Conservation (phyloP, 2,888 invertebrate species). For the Mystacides longicornis region DNA sequence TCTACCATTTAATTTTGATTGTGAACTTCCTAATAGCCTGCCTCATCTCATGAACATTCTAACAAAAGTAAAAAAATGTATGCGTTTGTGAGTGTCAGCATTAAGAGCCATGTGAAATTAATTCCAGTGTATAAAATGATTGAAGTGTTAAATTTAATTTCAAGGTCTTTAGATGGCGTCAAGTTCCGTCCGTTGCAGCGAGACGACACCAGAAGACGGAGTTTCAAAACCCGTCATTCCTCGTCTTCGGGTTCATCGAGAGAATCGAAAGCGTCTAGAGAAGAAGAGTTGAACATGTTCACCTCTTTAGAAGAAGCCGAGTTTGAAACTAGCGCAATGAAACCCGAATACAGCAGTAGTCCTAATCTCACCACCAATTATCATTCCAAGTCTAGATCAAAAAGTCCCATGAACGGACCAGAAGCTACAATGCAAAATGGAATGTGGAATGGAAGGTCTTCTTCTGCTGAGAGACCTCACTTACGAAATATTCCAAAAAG, state of each 20-base stretch:
- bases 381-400: constrained; percentile 10
- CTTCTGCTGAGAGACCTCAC: constrained; percentile 26
- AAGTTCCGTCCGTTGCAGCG: constrained; percentile 54
- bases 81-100: no score
- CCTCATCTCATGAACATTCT: background rate
- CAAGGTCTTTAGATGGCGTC: constrained; percentile 59
- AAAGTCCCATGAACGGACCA: constrained; percentile 5
- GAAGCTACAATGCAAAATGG: background rate
- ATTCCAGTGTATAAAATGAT: no score
- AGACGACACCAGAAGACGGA: constrained; percentile 53
- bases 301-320: constrained; percentile 59
- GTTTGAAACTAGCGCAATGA: constrained; percentile 33
- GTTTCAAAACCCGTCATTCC: constrained; percentile 53
- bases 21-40: background rate
- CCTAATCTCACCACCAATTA: constrained; percentile 41
- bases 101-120: no score
- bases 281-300: constrained; percentile 57
- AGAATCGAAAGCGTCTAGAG: constrained; percentile 54
- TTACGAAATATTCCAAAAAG: constrained; percentile 37
- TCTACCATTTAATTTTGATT: background rate
- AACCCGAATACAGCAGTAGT: constrained; percentile 36
- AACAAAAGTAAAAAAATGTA: no score
- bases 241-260: constrained; percentile 49
- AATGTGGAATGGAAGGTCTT: constrained; percentile 8
- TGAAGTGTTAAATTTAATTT: constrained; percentile 34